Base-by-base conservation (phyloP, 2,888 invertebrate genomes). In the Philhelius pedissequus region DNA sequence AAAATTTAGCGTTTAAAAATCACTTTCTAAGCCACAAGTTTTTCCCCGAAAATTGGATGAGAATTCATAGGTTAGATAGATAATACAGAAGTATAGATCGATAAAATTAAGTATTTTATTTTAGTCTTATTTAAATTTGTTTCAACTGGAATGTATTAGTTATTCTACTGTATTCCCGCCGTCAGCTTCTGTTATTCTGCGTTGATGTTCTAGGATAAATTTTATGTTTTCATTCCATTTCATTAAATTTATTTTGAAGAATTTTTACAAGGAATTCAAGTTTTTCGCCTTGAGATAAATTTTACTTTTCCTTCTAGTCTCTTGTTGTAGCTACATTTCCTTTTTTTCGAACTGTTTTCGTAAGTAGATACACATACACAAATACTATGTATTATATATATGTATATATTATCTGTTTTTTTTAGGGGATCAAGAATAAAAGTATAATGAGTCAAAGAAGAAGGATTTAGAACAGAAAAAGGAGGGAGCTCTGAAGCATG, bases 161-260 rank as follows among this genome's bases (percentile, higher is more conserved):
- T 48, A 13, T 22, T 6, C 56, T 11, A 56, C 56, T 35, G 56
- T 56, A 3, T 3, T 32, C 15, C 20, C 32, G 69, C 69, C 62
- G 11, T 35, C 35, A 38, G 82, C 48, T 54, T 32, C 48, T 43
- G 22, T 38, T 56, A 64, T 40, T 62, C 48, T 66, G 48, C 70
- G 74, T 84, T 62, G 56, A 56, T 80, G 84, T 56, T 76, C 68
- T 76, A 79, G 84, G 66, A 75, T 66, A 71, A 75, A 70, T 79
- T 83, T 79, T 75, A 84, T 84, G 75, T 60, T 79, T 84, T 66
- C 75, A 79, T 84, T 84, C 84, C 75, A 71, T 80, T 84, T 84
- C 71, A 76, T 84, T 84, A 80, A 80, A 84, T 84, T 84, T 75
- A 76, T 84, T 84, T 80, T 52, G 38, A 69, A 60, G 76, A 60